Percentiles rank a stretch among this genome's conserved stretches.
Evolutionary conservation across 2,888 invertebrate species (phyloP).

Genomic region (Julus scandinavius): DNA sequence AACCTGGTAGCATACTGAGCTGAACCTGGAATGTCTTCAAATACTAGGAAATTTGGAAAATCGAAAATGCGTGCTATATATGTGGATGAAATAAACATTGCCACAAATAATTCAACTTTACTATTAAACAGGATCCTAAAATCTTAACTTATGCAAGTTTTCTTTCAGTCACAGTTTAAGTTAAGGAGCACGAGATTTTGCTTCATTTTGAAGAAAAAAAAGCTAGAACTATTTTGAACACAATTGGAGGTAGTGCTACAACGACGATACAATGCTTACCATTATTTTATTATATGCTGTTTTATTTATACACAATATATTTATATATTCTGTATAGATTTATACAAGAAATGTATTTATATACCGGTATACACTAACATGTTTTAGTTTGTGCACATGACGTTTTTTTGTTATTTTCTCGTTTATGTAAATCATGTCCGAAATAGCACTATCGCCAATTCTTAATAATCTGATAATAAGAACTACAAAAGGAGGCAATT

Average conservation of each 20-base stretch:
- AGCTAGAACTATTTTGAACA: background rate
- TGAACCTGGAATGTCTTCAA: background rate
- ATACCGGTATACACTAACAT: background rate
- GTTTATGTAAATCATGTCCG: background rate
- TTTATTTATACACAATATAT: no score
- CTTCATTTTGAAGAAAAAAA: background rate
- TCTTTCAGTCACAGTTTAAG: no score
- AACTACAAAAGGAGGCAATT: background rate
- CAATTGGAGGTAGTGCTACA: constrained; percentile 9
- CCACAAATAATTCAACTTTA: no score
- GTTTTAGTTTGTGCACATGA: background rate
- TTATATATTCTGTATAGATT: no score
- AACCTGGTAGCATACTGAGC: background rate
- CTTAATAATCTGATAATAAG: background rate
- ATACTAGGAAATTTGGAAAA: background rate
- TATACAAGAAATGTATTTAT: no score
- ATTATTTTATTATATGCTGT: no score
- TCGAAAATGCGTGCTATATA: background rate
- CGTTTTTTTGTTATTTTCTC: background rate
- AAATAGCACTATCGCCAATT: background rate
- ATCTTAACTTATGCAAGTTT: background rate
- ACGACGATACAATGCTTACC: background rate
- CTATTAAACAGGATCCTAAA: background rate
- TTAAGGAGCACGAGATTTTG: background rate
- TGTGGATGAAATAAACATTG: no score